phyloP scores from a whole-genome alignment of 2,113 vertebrate species.

The Glaucidium brasilianum region DNA sequence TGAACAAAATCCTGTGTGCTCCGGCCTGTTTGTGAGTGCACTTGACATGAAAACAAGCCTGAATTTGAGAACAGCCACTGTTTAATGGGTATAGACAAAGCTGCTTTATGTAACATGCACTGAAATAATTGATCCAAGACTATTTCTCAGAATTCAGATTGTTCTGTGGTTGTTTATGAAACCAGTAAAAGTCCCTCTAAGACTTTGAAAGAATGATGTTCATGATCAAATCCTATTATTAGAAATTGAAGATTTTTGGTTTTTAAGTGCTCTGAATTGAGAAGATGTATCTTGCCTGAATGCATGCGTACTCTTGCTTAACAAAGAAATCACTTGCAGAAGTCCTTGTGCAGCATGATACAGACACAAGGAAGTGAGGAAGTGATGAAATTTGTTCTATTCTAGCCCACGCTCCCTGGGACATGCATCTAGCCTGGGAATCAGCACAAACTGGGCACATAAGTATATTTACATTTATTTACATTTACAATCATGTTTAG shows the following conservation, averaged over 20 bases:
- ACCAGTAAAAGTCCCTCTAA: background rate
- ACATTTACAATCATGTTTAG: background rate
- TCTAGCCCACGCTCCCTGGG: background rate
- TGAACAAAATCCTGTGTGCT: background rate
- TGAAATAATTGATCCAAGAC: background rate
- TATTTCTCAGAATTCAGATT: background rate
- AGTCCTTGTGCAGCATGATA: background rate
- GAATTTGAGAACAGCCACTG: background rate
- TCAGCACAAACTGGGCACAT: background rate
- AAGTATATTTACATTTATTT: background rate
- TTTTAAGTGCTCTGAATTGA: background rate
- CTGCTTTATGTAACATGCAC: background rate
- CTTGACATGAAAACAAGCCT: background rate
- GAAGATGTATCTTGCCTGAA: background rate
- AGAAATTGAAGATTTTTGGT: background rate
- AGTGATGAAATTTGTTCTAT: background rate
- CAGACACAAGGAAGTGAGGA: background rate
- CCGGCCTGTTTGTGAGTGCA: background rate
- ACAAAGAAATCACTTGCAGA: background rate
- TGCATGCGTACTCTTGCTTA: background rate
- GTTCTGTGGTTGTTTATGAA: background rate
- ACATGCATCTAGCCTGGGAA: background rate
- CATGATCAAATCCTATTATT: background rate
- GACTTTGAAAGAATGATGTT: background rate
- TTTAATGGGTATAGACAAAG: background rate